phyloP scores from a whole-genome alignment of 1,140 invertebrate species.

The Drosophila lacteicornis region DNA sequence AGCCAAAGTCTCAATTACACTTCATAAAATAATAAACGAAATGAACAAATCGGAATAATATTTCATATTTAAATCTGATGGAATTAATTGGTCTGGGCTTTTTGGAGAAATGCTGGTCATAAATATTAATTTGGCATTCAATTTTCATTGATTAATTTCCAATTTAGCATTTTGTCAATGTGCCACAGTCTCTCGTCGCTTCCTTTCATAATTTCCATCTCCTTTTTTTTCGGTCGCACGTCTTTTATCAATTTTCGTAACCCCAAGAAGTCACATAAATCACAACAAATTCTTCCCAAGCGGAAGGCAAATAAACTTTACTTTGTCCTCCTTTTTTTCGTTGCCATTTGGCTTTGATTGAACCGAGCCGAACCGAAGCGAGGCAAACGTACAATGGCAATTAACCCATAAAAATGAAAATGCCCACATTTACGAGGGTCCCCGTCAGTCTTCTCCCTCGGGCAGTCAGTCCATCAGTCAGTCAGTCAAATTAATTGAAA shows the following conservation, averaged over 20 bases:
- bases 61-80: constrained; percentile 52
- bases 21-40: constrained; percentile 24
- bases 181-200: constrained; percentile 28
- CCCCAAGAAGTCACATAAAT: constrained; percentile 62
- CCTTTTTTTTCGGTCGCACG: neutral
- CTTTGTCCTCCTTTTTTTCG: constrained; percentile 31
- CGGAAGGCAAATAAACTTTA: constrained; percentile 61
- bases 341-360: constrained; percentile 71
- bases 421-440: constrained; percentile 69
- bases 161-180: constrained; percentile 75
- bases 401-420: constrained; percentile 81
- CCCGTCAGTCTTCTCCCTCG: constrained; percentile 9
- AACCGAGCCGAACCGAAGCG: constrained; percentile 27
- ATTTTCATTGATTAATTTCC: constrained; percentile 64
- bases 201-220: constrained; percentile 12
- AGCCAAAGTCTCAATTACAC: constrained; percentile 16
- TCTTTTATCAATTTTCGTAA: constrained; percentile 36
- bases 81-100: constrained; percentile 63
- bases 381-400: constrained; percentile 69
- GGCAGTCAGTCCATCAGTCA: constrained; percentile 30
- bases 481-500: constrained; percentile 77
- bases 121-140: constrained; percentile 75
- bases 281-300: constrained; percentile 31
- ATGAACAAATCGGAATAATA: constrained; percentile 30
- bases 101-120: constrained; percentile 47